Conservation (phyloP, 2,113 vertebrate genomes). For the Dicerorhinus sumatrensis region DNA sequence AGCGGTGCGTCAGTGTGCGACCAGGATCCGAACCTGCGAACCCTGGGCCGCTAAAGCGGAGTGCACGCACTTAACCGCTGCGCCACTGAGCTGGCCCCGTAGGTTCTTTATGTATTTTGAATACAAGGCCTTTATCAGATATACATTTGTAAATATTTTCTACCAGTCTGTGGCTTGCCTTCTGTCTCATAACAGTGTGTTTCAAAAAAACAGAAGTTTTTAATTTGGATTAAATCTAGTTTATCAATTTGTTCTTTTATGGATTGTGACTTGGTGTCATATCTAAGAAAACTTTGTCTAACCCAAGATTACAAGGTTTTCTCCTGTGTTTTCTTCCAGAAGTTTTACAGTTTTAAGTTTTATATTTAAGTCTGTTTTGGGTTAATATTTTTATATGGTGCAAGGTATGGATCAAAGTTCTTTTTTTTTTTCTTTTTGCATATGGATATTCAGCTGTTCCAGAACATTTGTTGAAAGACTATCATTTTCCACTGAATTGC, state of each 20-base stretch:
- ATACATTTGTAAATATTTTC: not conserved
- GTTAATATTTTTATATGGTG: not conserved
- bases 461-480: not conserved
- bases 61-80: too few species aligned
- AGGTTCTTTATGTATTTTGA: not conserved
- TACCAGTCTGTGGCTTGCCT: not conserved
- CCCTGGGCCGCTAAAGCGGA: too few species aligned
- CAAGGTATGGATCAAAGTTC: not conserved
- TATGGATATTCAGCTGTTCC: not conserved
- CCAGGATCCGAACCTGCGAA: too few species aligned
- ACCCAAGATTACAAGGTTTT: not conserved
- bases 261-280: not conserved
- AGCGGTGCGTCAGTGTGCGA: too few species aligned
- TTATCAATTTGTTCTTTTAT: not conserved
- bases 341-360: not conserved
- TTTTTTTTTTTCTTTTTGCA: not conserved
- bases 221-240: not conserved
- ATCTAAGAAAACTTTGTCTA: not conserved
- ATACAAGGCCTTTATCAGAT: not conserved
- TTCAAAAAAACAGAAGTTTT: not conserved
- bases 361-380: not conserved
- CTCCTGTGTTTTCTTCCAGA: not conserved
- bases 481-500: not conserved
- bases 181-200: not conserved
- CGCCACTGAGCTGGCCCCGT: too few species aligned